Conservation (phyloP, 2,888 invertebrate species). For the Trichacis sp. region DNA sequence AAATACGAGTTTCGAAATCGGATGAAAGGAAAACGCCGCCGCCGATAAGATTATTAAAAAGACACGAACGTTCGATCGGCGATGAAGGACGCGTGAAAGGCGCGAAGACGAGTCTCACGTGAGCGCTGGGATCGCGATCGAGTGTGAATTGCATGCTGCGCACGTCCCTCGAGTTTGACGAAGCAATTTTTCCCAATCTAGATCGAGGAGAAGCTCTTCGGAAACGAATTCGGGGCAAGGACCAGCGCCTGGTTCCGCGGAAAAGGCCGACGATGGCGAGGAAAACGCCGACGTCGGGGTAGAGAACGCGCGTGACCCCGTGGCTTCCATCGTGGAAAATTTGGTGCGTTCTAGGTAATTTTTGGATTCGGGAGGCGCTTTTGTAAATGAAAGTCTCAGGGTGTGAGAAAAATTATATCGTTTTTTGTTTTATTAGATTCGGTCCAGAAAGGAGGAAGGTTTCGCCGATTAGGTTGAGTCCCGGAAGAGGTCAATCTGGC, state of each 20-base stretch:
- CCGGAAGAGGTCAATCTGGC: slow-evolving; percentile 26
- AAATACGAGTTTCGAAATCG: too few species aligned
- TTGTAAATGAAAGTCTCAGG: too few species aligned
- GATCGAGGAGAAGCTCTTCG: slow-evolving; percentile 17
- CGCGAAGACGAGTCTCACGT: too few species aligned
- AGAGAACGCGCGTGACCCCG: slow-evolving; percentile 13
- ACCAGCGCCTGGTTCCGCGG: neutral
- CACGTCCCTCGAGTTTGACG: too few species aligned
- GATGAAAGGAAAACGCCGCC: too few species aligned
- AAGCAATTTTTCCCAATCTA: slow-evolving; percentile 2
- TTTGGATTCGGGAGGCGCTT: too few species aligned
- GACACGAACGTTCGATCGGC: too few species aligned
- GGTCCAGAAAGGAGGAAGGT: slow-evolving; percentile 45
- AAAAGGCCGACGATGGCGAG: neutral
- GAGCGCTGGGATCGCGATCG: too few species aligned
- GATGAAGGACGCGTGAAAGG: too few species aligned
- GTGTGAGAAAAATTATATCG: neutral
- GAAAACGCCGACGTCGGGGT: slow-evolving; percentile 5
- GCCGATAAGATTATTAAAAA: too few species aligned
- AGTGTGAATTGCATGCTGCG: too few species aligned
- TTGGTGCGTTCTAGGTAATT: slow-evolving; percentile 55
- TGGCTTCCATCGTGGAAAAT: slow-evolving; percentile 50
- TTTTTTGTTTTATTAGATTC: slow-evolving; percentile 44
- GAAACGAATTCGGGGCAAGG: neutral
- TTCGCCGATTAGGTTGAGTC: slow-evolving; percentile 31